phyloP scores from a whole-genome alignment of 2,797 vertebrate species.

The Argyrosomus regius region DNA sequence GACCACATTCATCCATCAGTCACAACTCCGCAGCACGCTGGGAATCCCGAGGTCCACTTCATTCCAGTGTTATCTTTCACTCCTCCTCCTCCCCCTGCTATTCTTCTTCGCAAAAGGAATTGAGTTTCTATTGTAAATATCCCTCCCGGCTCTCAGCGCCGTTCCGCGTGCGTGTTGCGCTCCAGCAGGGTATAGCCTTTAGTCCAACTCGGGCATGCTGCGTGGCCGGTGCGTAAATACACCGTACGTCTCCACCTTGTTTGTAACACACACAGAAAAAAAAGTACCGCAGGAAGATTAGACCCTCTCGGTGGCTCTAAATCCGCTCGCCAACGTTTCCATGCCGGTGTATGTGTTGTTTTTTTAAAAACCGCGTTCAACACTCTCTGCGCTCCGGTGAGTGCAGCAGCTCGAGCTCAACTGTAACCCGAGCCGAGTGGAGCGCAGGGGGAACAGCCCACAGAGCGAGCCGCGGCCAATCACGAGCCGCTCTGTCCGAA shows the following conservation, averaged over 20 bases:
- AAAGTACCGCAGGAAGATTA: conserved; percentile 47
- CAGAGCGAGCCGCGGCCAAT: conserved; percentile 76
- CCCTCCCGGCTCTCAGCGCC: conserved; percentile 67
- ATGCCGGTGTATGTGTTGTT: conserved; percentile 39
- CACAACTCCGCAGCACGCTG: conserved; percentile 78
- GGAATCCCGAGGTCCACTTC: conserved; percentile 77
- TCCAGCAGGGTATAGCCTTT: conserved; percentile 50
- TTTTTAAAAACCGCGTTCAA: conserved; percentile 5
- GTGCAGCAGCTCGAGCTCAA: conserved; percentile 73
- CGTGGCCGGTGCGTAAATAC: conserved; percentile 55
- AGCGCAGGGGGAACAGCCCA: conserved; percentile 69
- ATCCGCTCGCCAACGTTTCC: conserved; percentile 60
- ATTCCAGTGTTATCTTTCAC: conserved; percentile 78
- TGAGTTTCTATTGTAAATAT: conserved; percentile 78
- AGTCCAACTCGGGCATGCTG: conserved; percentile 72
- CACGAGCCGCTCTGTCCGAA: conserved; percentile 74
- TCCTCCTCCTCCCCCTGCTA: conserved; percentile 57
- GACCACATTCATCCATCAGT: conserved; percentile 81
- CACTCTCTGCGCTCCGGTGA: conserved; percentile 58
- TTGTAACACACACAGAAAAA: conserved; percentile 27
- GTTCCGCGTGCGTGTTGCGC: conserved; percentile 66
- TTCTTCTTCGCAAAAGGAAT: conserved; percentile 59
- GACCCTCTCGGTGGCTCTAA: conserved; percentile 37
- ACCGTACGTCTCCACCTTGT: conserved; percentile 23
- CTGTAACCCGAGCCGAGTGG: conserved; percentile 80